Base-by-base conservation (phyloP, 2,797 vertebrate species). In the Falco peregrinus region DNA sequence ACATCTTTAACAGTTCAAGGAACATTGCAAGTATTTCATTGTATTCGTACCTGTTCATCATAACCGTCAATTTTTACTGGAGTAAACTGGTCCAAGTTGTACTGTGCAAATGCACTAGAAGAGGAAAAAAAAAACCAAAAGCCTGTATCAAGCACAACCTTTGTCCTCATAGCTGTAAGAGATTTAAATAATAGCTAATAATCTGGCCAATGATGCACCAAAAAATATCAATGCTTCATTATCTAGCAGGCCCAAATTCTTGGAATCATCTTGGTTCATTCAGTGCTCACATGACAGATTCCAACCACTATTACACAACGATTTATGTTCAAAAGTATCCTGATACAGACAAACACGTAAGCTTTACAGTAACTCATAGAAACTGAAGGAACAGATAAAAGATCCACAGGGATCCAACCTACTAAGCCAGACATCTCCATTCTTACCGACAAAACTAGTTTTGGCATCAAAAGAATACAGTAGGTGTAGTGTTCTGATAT, bases 21-120 rank as follows among this genome's bases (percentile, higher is more conserved):
- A 85, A 83, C 28, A 45, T 1, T 20, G 12, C n/a, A 57, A 77
- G 33, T 50, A 89, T 50, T 79, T 87, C 1, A 19, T 21, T 74
- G 31, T 33, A 94, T 50, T 95, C 97, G 70, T 98, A 99, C 99
- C 99, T 99, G 99, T 95, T 99, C 99, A 67, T 99, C 99, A 11
- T 99, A 99, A 96, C 99, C 99, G 94, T 99, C 99, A 83, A 99
- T 93, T 98, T 99, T 99, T 97, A 99, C 99, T 51, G 99, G 99
- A 91, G 99, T 99, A 97, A 99, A 99, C 98, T 99, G 99, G 98
- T 99, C 99, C 99, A 99, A 97, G 97, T 99, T 99, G 98, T 99
- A 99, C 97, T 99, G 99, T 98, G 99, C 99, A 99, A 99, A 99
- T 43, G 99, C 99, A 98, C 99, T 99, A 96, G 13, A 96, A 97